Evolutionary conservation across 2,113 vertebrate genomes (phyloP), one percentile per base, ranked within the genome.

Genomic region (Gorilla gorilla): DNA sequence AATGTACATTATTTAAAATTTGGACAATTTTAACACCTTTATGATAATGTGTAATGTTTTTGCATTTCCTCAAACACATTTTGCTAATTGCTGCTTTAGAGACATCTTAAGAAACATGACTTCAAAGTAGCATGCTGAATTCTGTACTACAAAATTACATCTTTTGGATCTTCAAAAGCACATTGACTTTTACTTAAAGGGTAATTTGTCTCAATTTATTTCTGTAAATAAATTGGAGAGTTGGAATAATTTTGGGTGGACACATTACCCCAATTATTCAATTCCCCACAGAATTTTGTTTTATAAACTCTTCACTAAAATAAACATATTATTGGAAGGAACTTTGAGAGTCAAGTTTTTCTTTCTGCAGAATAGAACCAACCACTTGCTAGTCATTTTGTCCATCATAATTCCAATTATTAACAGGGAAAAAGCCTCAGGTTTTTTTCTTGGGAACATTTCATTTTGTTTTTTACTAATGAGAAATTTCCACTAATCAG

Each of bases 211-310:
- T 83, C 48, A 93, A 25, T 93, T 88, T 88, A 52, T 50, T 86
- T 90, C 22, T 96, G 30, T 40, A 86, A 96, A 55, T 92, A 86
- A 87, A 45, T 82, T 89, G 35, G 57, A 95, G 6, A 66, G 17
- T 79, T 82, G 32, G 50, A 95, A 72, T 86, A 70, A 66, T 68
- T 82, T 89, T 16, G 38, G 17, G 17, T 76, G n/a, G n/a, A 22
- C 23, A 66, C 45, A 57, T 82, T 23, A 50, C 16, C 10, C 18
- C 81, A 90, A 48, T 88, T 87, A 79, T 79, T 87, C 7, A 68
- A 14, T 73, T 95, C 12, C 40, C 17, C 50, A 45, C 13, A 6
- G 6, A 70, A 59, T 83, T 83, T 57, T 91, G 20, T 55, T 85
- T 88, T 45, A 40, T 70, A 68, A 68, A 5, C 12, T 13, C 27